Evolutionary conservation across 2,888 invertebrate genomes (phyloP), one percentile per base, ranked within the genome.

Genomic region (Amiota mariae): DNA sequence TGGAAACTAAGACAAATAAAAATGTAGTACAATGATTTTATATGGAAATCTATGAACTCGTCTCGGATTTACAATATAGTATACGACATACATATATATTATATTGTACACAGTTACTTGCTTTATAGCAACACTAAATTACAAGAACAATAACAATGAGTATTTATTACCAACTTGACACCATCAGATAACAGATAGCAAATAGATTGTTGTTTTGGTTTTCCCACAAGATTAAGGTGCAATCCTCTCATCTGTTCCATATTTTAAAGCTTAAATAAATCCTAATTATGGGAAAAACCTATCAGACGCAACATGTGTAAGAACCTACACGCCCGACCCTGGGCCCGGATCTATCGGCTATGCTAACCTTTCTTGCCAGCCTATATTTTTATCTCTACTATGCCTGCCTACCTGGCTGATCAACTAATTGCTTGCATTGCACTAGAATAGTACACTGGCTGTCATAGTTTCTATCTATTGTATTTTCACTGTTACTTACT

Each of bases 231-330:
- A 84, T 84, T 84, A 84, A 77, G 83, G 82, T 79, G 82, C 81
- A 82, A 82, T 80, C 80, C 79, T 47, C 54, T 8, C 63, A n/a
- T 36, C 12, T n/a, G n/a, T n/a, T n/a, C 18, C 18, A 54, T 56
- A 54, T 54, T 13, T 70, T 24, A 36, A 20, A 8, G 54, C 70
- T 36, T 36, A 59, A 70, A 77, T 81, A 80, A 82, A 82, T 82
- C 81, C 78, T 80, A 82, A 82, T 82, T 83, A 84, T 84, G 83
- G 83, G 83, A 84, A 83, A 84, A 84, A 76, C 83, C 82, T 80
- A 84, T 82, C 82, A 83, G 84, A 84, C 82, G 81, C 79, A 83
- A 83, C 72, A 79, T 74, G 76, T 80, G 76, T 12, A n/a, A 18
- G 13, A 51, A 15, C 47, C 10, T 36, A 36, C 36, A 36, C 36